Evolutionary conservation across 1,140 invertebrate genomes (phyloP), one percentile per base, ranked within the genome.

Genomic region (Rhizoglyphus robini): DNA sequence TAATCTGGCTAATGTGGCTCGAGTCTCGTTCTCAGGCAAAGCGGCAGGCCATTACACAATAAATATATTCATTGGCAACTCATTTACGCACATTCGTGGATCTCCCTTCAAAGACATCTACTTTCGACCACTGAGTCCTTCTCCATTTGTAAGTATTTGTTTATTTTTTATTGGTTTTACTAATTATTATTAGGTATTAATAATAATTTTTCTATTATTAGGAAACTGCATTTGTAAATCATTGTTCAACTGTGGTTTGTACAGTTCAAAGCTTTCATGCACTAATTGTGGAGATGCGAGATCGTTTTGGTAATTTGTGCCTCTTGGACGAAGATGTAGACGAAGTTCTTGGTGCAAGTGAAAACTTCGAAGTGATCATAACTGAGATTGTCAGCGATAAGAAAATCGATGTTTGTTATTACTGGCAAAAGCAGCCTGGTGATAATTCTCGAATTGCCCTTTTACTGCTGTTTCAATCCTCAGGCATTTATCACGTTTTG

Each of bases 1-100:
- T 23, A 82, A 84, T 65, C 83, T 83, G 74, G 87, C 86, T 36
- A 90, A 94, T 76, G 82, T 85, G 36, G 88, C 88, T 30, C 83
- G 85, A 71, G 88, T 90, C 30, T 90, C 90, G 74, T 94, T 95
- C 75, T 92, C 88, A 30, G 90, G 93, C 49, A 83, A 90, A 68
- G 86, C 86, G 69, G 87, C 90, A 13, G 90, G 90, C 46, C 82
- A 87, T 71, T 95, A 96, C 77, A 82, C 83, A 69, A 88, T 96
- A 65, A 84, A 86, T 25, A 83, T 93, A 58, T 81, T 88, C 74
- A 85, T 93, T 66, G 87, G 85, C 71, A 81, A 81, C 23, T 79
- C 77, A 70, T 65, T 68, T 30, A 64, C 60, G 8, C 82, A 84
- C 69, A 81, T 85, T 49, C 80, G 81, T 65, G 83, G 82, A 29